Evolutionary conservation across 2,113 vertebrate genomes (phyloP), one percentile per base, ranked within the genome.

Genomic region (Panthera leo): DNA sequence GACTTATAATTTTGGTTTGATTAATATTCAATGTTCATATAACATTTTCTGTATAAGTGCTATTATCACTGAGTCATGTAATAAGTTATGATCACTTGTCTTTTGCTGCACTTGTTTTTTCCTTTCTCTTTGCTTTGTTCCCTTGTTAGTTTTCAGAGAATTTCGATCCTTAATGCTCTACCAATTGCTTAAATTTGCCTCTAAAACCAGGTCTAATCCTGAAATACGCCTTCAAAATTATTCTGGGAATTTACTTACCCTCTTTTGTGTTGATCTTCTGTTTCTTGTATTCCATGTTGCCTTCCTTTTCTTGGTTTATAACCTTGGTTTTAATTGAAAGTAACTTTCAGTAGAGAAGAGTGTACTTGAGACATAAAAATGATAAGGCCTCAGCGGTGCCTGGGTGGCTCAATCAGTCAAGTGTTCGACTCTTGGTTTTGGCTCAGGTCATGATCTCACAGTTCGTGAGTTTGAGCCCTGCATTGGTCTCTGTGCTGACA

Each of bases 1-100:
- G 78, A 76, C 90, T 95, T 89, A 34, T 58, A 55, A 78, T 61
- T 94, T 90, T 58, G 36, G 21, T 58, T 94, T 86, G 31, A 92
- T 78, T 79, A 58, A 75, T 85, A 39, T 42, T 70, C 42, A 79
- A 5, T 31, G 13, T 68, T 87, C 63, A 51, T n/a, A 34, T 45
- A 58, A 76, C 55, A 63, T 93, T 96, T 67, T 68, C 36, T 63
- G n/a, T 87, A 7, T 36, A 70, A 65, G 9, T 80, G 48, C 12
- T 89, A 55, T 48, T 68, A 13, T 5, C 86, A 14, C 29, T n/a
- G 53, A 89, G 15, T 15, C 11, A 79, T 45, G 29, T 73, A 71
- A 61, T 65, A 85, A 91, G 45, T 19, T 51, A 55, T 80, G 42
- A 89, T 39, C 31, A 27, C n/a, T 63, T 51, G 16, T 63, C 14